Conservation (phyloP, 2,888 invertebrate species). For the Zelleria hepariella region DNA sequence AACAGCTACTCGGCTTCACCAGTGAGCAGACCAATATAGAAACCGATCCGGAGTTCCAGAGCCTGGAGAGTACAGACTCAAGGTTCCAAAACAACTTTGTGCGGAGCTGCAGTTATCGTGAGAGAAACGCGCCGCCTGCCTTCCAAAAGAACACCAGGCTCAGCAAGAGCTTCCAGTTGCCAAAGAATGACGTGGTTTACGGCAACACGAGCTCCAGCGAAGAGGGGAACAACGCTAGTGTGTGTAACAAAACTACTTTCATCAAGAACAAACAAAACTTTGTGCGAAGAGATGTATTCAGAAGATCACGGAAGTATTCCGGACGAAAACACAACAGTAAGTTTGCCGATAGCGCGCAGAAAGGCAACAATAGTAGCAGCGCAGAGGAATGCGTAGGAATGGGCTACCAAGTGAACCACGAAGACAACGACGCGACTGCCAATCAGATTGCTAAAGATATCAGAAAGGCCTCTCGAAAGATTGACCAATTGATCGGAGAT, state of each 20-base stretch:
- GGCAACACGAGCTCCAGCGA: slow-evolving; percentile 67
- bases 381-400: slow-evolving; percentile 61
- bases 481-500: slow-evolving; percentile 67
- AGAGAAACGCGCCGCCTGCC: slow-evolving; percentile 61
- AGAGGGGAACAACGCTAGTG: slow-evolving; percentile 56
- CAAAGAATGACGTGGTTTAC: slow-evolving; percentile 56
- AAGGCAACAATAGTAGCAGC: slow-evolving; percentile 56
- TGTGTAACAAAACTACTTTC: slow-evolving; percentile 64
- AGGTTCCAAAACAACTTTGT: slow-evolving; percentile 62
- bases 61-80: slow-evolving; percentile 65
- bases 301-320: slow-evolving; percentile 64
- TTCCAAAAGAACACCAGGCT: slow-evolving; percentile 68
- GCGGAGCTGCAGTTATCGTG: slow-evolving; percentile 65
- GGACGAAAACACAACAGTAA: slow-evolving; percentile 58
- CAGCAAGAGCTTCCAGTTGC: slow-evolving; percentile 66
- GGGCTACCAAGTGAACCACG: slow-evolving; percentile 68
- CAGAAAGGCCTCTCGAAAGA: slow-evolving; percentile 68
- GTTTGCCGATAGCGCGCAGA: slow-evolving; percentile 43
- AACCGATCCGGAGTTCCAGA: slow-evolving; percentile 67
- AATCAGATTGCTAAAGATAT: slow-evolving; percentile 72
- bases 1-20: slow-evolving; percentile 63
- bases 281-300: slow-evolving; percentile 60
- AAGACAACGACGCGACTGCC: slow-evolving; percentile 68
- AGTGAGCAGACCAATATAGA: slow-evolving; percentile 69
- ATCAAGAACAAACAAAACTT: slow-evolving; percentile 73